Conservation (phyloP, 2,797 vertebrate genomes). For the Telmatherina bonti region DNA sequence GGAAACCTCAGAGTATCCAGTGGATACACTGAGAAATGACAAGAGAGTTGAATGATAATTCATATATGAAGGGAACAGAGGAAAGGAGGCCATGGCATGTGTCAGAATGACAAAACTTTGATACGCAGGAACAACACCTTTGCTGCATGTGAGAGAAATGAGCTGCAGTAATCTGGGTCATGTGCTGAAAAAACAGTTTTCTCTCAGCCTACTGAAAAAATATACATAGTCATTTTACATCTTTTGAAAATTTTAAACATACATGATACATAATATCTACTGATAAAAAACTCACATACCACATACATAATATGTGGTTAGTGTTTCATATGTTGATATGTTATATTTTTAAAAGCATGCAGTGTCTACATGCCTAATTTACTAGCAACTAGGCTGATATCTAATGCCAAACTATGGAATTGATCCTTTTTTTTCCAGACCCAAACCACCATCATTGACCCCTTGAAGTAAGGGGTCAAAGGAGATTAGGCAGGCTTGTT, state of each 20-base stretch:
- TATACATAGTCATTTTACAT: neutral
- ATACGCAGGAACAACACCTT: neutral
- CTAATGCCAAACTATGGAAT: too few relatives aligned
- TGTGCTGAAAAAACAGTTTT: slow-evolving; percentile 11
- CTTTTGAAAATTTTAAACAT: too few relatives aligned
- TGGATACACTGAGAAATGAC: neutral
- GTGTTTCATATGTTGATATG: neutral
- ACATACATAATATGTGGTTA: too few relatives aligned
- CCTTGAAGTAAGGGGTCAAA: too few relatives aligned
- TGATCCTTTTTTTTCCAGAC: too few relatives aligned
- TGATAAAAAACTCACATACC: too few relatives aligned
- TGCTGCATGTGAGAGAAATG: neutral
- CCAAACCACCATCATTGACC: too few relatives aligned
- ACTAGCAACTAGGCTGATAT: too few relatives aligned
- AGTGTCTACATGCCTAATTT: neutral
- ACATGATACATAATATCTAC: too few relatives aligned
- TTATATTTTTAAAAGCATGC: neutral
- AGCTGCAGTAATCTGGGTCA: neutral
- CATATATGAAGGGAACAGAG: neutral
- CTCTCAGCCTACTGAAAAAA: neutral
- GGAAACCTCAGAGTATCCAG: neutral
- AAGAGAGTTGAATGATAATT: neutral
- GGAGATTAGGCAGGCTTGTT: too few relatives aligned
- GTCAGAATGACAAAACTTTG: neutral
- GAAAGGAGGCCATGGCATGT: neutral